Conservation (phyloP, 2,888 invertebrate genomes). For the Ormyrus labotus region DNA sequence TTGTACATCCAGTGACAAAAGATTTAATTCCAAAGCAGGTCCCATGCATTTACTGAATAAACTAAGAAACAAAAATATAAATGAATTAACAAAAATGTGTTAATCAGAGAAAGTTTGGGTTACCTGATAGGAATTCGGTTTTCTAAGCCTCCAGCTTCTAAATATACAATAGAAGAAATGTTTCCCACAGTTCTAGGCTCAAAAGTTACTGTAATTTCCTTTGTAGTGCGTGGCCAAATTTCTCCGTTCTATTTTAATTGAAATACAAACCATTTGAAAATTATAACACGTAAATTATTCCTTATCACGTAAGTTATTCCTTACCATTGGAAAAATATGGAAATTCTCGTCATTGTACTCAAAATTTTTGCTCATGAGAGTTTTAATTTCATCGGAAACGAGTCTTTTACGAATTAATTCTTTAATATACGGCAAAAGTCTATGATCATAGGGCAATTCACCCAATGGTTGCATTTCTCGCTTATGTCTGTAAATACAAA, state of each 20-base stretch:
- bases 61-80: slow-evolving; percentile 55
- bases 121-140: slow-evolving; percentile 77
- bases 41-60: slow-evolving; percentile 79
- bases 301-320: not conserved
- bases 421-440: slow-evolving; percentile 49
- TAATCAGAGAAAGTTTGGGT: not conserved
- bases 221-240: slow-evolving; percentile 79
- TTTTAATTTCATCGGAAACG: slow-evolving; percentile 73
- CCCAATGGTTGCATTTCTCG: not conserved
- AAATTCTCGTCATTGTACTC: slow-evolving; percentile 70
- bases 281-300: not conserved
- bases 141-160: slow-evolving; percentile 79
- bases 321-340: slow-evolving; percentile 78
- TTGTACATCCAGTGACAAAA: slow-evolving; percentile 79
- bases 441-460: not conserved
- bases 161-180: slow-evolving; percentile 77
- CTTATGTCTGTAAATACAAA: slow-evolving; percentile 7
- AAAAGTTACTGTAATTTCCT: slow-evolving; percentile 79
- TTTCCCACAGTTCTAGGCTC: slow-evolving; percentile 78
- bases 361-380: slow-evolving; percentile 68
- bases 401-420: slow-evolving; percentile 74
- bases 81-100: slow-evolving; percentile 7
- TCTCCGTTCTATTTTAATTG: slow-evolving; percentile 77
- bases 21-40: slow-evolving; percentile 78
- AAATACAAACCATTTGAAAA: no score